Evolutionary conservation across 2,888 invertebrate genomes (phyloP).

Genomic region (Sminthurides aquaticus): DNA sequence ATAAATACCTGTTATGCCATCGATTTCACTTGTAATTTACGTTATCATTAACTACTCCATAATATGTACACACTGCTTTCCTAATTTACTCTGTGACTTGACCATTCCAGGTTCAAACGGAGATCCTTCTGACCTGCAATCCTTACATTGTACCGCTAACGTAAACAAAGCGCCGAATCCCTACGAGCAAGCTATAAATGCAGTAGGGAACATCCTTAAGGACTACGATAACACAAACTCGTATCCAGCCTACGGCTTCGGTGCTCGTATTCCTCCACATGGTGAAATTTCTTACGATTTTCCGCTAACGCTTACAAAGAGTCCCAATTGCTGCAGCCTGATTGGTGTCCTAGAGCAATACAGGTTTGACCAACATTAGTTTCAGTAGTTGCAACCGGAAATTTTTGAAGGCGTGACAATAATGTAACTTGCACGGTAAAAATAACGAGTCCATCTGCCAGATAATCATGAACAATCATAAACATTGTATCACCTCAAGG

Average conservation of each 20-base stretch:
- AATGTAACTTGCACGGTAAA: no score
- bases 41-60: background rate
- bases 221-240: background rate
- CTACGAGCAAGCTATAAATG: slow-evolving; percentile 23
- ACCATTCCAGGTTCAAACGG: slow-evolving; percentile 27
- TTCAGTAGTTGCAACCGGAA: no score
- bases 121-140: slow-evolving; percentile 35
- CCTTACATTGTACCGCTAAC: slow-evolving; percentile 37
- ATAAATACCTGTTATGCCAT: slow-evolving; percentile 50
- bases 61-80: background rate
- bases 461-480: no score
- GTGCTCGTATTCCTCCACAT: background rate
- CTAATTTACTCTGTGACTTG: background rate
- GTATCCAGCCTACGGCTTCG: slow-evolving; percentile 38
- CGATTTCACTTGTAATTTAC: slow-evolving; percentile 48
- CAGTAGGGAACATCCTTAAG: slow-evolving; percentile 5
- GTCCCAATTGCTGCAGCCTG: slow-evolving; percentile 51
- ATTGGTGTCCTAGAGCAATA: slow-evolving; percentile 44
- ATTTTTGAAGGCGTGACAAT: no score
- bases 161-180: slow-evolving; percentile 15
- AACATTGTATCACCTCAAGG: no score
- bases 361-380: slow-evolving; percentile 26
- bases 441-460: no score
- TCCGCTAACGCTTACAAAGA: slow-evolving; percentile 48
- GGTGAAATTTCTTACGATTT: slow-evolving; percentile 8